These are phyloP conservation scores for Dicerorhinus sumatrensis DNA, from an alignment of 2,113 vertebrate genomes.

Conservation along the genomic window DNA sequence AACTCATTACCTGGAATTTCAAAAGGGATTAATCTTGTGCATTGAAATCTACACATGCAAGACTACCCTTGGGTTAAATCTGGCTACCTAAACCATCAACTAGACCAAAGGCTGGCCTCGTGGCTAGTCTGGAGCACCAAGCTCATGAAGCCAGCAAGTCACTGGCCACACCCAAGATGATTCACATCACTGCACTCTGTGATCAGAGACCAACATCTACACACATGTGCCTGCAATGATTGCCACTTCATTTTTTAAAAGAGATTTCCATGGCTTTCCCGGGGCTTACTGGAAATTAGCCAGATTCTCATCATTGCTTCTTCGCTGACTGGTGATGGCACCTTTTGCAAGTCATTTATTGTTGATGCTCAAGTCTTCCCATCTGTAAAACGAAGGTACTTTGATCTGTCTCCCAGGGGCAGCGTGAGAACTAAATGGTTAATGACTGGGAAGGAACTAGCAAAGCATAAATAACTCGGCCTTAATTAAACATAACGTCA, in stretches of 20 bases:
- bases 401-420: neutral
- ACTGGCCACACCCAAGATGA: neutral
- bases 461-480: neutral
- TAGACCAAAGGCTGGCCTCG: neutral
- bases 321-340: neutral
- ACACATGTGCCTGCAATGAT: accelerated
- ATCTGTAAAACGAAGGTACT: neutral
- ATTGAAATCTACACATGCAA: neutral
- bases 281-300: neutral
- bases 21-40: neutral
- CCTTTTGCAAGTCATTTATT: neutral
- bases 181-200: too few relatives aligned
- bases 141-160: neutral
- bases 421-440: neutral
- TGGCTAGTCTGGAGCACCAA: neutral
- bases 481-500: neutral
- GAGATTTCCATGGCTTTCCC: neutral
- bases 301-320: neutral
- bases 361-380: neutral
- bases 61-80: neutral
- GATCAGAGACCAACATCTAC: neutral
- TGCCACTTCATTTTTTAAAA: neutral
- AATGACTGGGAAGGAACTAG: neutral
- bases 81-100: neutral
- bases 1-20: neutral